A percentile compares a stretch with the other conserved stretches of the same genome.
Conservation (phyloP, 2,113 vertebrate genomes). For the Ictidomys tridecemlineatus region DNA sequence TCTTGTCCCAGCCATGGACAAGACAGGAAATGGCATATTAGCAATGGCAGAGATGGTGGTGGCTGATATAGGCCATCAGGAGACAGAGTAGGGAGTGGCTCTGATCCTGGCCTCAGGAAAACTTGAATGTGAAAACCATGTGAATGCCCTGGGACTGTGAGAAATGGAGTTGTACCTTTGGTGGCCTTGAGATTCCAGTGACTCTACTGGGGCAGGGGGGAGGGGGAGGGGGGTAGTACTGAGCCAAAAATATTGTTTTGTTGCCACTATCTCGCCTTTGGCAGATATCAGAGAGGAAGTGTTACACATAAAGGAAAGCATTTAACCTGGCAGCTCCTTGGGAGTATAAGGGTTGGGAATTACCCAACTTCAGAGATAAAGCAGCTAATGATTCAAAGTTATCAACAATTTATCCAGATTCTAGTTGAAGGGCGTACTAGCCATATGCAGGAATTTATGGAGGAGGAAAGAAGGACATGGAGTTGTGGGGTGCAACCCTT, state of each 20-base stretch:
- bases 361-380: neutral
- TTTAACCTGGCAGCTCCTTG: neutral
- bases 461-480: neutral
- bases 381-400: slow-evolving; percentile 7
- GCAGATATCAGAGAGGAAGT: neutral
- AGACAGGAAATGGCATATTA: neutral
- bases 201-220: neutral
- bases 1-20: neutral
- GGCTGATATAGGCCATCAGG: neutral
- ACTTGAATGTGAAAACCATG: neutral
- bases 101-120: neutral
- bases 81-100: neutral
- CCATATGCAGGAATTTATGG: neutral
- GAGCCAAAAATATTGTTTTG: neutral
- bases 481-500: neutral
- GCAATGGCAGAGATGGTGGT: neutral
- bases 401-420: neutral
- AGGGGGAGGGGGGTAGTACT: neutral
- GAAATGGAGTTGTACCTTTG: neutral
- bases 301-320: neutral
- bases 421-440: neutral
- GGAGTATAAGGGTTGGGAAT: neutral
- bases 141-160: neutral
- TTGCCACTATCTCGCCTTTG: neutral
- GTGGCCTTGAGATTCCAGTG: neutral